Percentiles rank a stretch among this genome's conserved stretches.
Evolutionary conservation across 1,140 invertebrate species (phyloP).

Genomic region (Cotesia glomerata): DNA sequence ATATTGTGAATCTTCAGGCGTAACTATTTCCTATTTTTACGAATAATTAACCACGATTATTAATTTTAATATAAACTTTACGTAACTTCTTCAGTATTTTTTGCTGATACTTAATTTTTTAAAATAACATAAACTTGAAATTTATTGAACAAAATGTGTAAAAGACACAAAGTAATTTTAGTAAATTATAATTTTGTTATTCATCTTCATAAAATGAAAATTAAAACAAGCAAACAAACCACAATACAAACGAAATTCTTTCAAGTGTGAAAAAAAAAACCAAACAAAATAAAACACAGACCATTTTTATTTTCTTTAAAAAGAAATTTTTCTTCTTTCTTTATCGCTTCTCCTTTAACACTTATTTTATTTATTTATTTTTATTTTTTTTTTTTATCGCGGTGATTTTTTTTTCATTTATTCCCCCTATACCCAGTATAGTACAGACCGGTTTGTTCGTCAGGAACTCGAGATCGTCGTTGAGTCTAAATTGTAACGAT

Average conservation of each 20-base stretch:
- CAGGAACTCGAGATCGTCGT: conserved; percentile 15
- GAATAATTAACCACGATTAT: conserved; percentile 23
- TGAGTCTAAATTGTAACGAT: conserved; percentile 30
- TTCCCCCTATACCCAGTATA: neutral
- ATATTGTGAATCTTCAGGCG: conserved; percentile 15
- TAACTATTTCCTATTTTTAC: neutral
- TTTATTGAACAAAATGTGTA: neutral
- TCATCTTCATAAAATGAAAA: neutral
- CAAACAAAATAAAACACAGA: neutral
- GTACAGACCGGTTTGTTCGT: neutral
- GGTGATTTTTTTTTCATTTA: conserved; percentile 2
- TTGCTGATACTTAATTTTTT: neutral
- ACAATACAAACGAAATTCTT: neutral
- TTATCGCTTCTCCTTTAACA: neutral
- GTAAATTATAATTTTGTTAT: neutral
- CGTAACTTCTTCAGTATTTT: conserved; percentile 8
- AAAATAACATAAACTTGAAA: neutral
- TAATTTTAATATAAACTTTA: conserved; percentile 9
- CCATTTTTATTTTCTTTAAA: neutral
- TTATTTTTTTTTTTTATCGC: neutral
- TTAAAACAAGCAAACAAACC: neutral
- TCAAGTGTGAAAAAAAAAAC: neutral
- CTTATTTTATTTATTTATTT: neutral
- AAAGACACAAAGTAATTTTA: neutral
- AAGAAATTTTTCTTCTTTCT: conserved; percentile 3